A percentile compares a stretch with the other conserved stretches of the same genome.
Evolutionary conservation across 2,797 vertebrate species (phyloP).

Genomic region (Enoplosus armatus): DNA sequence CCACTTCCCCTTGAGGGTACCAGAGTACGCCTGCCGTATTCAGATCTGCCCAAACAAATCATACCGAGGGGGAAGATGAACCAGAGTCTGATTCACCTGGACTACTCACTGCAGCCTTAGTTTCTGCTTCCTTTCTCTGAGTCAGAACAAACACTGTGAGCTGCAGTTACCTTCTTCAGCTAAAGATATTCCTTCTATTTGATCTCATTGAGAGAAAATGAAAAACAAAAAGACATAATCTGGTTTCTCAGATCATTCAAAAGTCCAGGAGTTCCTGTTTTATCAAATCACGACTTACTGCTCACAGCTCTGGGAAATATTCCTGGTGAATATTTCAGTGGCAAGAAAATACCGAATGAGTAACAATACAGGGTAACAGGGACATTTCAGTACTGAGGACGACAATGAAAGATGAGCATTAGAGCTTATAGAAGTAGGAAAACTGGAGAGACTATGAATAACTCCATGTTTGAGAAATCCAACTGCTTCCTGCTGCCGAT

Average conservation of each 20-base stretch:
- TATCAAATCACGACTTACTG: conserved; percentile 22
- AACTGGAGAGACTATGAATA: not conserved
- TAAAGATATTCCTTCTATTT: not conserved
- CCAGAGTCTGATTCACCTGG: too few species aligned
- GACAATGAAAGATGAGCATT: not conserved
- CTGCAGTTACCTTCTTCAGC: not conserved
- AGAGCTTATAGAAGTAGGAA: too few species aligned
- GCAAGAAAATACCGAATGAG: not conserved
- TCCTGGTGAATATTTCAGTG: not conserved
- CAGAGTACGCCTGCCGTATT: not conserved
- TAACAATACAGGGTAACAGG: not conserved
- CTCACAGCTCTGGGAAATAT: not conserved
- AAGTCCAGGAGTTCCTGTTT: not conserved
- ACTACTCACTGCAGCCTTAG: not conserved
- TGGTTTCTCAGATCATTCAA: not conserved
- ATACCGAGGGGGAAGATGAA: not conserved
- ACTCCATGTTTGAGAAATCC: too few species aligned
- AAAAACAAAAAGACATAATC: conserved; percentile 25
- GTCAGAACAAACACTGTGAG: not conserved
- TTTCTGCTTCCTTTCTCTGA: not conserved
- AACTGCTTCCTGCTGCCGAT: too few species aligned
- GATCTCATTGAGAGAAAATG: not conserved
- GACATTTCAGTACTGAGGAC: not conserved
- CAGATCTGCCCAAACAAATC: not conserved
- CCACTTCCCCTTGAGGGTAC: too few species aligned